Evolutionary conservation across 2,113 vertebrate species (phyloP).

Genomic region (Heterotis niloticus): DNA sequence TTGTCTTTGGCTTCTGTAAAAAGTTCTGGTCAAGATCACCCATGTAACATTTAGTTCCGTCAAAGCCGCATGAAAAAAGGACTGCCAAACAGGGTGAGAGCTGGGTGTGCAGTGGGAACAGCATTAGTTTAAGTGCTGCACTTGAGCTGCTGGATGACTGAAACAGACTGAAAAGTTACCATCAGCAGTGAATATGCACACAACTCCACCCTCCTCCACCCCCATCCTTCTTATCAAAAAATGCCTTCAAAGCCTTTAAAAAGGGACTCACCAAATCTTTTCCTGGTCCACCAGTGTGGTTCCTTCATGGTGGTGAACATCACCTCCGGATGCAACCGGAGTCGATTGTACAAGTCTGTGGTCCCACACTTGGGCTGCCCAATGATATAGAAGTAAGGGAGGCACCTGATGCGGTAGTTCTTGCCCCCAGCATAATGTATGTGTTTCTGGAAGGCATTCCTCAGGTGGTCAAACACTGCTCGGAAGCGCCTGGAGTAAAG

Average conservation of each 20-base stretch:
- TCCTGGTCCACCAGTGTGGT: constrained; percentile 95
- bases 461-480: constrained; percentile 70
- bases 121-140: neutral
- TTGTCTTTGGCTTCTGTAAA: neutral
- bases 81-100: neutral
- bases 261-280: constrained; percentile 77
- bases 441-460: constrained; percentile 71
- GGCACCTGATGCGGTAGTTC: constrained; percentile 79
- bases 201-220: too few species aligned
- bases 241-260: too few species aligned
- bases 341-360: constrained; percentile 83
- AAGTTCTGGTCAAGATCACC: constrained; percentile 2
- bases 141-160: neutral
- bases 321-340: constrained; percentile 80
- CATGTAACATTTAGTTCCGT: constrained; percentile 5
- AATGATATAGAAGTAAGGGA: constrained; percentile 90
- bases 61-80: neutral
- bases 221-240: too few species aligned
- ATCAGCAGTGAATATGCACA: too few species aligned
- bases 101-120: neutral
- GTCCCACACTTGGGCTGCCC: constrained; percentile 96
- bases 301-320: constrained; percentile 86
- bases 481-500: constrained; percentile 76
- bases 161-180: neutral
- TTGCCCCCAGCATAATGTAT: constrained; percentile 62